A percentile compares a stretch with the other conserved stretches of the same genome.
phyloP scores from a whole-genome alignment of 2,113 vertebrate species.

The Hippocampus abdominalis region DNA sequence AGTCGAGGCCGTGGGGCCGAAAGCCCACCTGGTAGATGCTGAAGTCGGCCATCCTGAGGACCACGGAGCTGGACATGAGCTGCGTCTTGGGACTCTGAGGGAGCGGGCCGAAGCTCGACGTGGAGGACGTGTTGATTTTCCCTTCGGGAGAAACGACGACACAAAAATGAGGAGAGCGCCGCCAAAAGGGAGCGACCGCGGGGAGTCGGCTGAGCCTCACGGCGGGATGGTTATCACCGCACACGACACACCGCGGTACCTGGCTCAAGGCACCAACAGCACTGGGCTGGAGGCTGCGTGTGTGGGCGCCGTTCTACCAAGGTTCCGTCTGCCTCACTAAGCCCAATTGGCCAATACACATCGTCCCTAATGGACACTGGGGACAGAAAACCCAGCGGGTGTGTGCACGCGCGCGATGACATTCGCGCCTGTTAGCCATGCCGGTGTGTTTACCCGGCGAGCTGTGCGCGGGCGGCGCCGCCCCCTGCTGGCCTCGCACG shows the following conservation, averaged over 20 bases:
- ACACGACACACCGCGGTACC: slow-evolving; percentile 60
- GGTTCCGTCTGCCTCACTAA: slow-evolving; percentile 69
- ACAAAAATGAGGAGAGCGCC: slow-evolving; percentile 8
- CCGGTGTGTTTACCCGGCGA: slow-evolving; percentile 68
- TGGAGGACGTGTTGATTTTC: slow-evolving; percentile 73
- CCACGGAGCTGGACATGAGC: slow-evolving; percentile 93
- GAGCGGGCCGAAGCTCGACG: slow-evolving; percentile 72
- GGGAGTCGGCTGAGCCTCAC: slow-evolving; percentile 18
- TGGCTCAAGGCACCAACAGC: slow-evolving; percentile 78
- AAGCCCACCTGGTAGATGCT: slow-evolving; percentile 90
- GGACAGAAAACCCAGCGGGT: slow-evolving; percentile 64
- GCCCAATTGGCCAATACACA: slow-evolving; percentile 64
- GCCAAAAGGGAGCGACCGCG: not conserved
- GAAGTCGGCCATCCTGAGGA: slow-evolving; percentile 95
- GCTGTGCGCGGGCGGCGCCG: slow-evolving; percentile 68
- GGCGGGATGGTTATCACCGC: slow-evolving; percentile 60
- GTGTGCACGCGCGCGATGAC: not conserved
- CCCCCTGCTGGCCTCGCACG: slow-evolving; percentile 79
- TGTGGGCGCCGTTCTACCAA: slow-evolving; percentile 63
- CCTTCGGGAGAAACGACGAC: slow-evolving; percentile 44
- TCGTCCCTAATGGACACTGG: slow-evolving; percentile 69
- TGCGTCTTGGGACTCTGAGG: slow-evolving; percentile 81
- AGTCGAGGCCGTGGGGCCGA: not conserved
- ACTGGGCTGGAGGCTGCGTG: slow-evolving; percentile 62
- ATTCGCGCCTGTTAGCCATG: not conserved